Percentiles rank a stretch among this genome's conserved stretches.
Conservation (phyloP, 2,797 vertebrate species). For the Todus mexicanus region DNA sequence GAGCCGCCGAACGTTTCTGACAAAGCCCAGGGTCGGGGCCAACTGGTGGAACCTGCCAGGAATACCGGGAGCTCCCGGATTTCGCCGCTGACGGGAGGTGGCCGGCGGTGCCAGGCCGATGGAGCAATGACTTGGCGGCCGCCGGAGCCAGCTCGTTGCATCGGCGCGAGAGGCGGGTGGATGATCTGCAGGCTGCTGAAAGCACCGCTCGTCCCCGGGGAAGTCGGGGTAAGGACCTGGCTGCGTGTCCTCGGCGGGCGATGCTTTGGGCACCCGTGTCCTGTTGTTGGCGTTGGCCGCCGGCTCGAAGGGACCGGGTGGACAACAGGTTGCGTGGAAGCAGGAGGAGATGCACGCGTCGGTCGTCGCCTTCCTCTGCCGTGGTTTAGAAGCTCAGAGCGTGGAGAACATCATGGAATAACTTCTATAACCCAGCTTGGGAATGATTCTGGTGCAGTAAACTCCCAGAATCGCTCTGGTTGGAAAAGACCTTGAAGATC, state of each 20-base stretch:
- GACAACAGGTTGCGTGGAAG: not conserved
- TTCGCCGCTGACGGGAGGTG: not conserved
- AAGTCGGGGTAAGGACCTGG: not conserved
- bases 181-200: not conserved
- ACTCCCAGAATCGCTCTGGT: too few species aligned
- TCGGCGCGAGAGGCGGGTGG: too few species aligned
- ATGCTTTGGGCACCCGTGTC: not conserved
- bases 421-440: not conserved
- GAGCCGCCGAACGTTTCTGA: accelerated
- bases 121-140: not conserved
- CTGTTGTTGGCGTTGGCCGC: accelerated
- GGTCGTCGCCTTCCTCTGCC: not conserved
- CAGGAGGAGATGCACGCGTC: accelerated
- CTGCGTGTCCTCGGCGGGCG: accelerated
- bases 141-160: not conserved
- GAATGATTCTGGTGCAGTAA: not conserved
- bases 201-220: accelerated
- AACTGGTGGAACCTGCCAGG: not conserved
- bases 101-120: not conserved
- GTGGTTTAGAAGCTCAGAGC: not conserved
- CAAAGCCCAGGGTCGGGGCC: not conserved
- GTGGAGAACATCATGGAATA: not conserved
- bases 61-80: not conserved
- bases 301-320: too few species aligned
- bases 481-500: too few species aligned